Conservation (phyloP, 1,140 invertebrate genomes). For the Aleiodes sp. region DNA sequence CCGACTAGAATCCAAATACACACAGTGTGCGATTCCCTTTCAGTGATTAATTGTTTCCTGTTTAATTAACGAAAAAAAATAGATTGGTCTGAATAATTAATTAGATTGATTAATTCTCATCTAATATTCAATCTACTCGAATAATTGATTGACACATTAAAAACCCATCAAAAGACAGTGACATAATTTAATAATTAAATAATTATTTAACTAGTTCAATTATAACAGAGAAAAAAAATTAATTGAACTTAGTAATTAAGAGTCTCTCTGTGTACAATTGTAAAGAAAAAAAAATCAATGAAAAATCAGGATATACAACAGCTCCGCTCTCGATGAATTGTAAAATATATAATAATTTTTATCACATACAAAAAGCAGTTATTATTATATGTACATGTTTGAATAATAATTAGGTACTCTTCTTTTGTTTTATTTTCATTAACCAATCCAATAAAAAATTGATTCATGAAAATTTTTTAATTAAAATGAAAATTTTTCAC, state of each 20-base stretch:
- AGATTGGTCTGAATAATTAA: too few relatives aligned
- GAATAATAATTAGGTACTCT: slow-evolving; percentile 58
- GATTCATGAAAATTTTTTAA: neutral
- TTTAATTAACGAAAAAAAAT: too few relatives aligned
- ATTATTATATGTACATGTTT: slow-evolving; percentile 56
- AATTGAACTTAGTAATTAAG: slow-evolving; percentile 43
- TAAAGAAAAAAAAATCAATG: neutral
- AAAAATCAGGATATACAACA: slow-evolving; percentile 61
- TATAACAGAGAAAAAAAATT: slow-evolving; percentile 50
- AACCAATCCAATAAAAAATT: slow-evolving; percentile 16
- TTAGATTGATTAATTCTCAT: too few relatives aligned
- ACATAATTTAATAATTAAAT: slow-evolving; percentile 60
- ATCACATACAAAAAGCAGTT: slow-evolving; percentile 66
- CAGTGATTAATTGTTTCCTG: neutral
- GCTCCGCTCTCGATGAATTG: slow-evolving; percentile 50
- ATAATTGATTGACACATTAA: slow-evolving; percentile 6
- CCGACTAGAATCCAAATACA: slow-evolving; percentile 23
- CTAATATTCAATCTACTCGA: slow-evolving; percentile 1
- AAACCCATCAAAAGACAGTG: slow-evolving; percentile 38
- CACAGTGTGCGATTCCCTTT: neutral
- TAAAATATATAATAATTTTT: slow-evolving; percentile 61
- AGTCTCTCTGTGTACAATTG: slow-evolving; percentile 61
- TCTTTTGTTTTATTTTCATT: slow-evolving; percentile 37
- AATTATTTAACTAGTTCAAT: slow-evolving; percentile 55
- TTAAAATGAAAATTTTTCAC: too few relatives aligned